Evolutionary conservation across 2,113 vertebrate genomes (phyloP).

Genomic region (Bungarus multicinctus): DNA sequence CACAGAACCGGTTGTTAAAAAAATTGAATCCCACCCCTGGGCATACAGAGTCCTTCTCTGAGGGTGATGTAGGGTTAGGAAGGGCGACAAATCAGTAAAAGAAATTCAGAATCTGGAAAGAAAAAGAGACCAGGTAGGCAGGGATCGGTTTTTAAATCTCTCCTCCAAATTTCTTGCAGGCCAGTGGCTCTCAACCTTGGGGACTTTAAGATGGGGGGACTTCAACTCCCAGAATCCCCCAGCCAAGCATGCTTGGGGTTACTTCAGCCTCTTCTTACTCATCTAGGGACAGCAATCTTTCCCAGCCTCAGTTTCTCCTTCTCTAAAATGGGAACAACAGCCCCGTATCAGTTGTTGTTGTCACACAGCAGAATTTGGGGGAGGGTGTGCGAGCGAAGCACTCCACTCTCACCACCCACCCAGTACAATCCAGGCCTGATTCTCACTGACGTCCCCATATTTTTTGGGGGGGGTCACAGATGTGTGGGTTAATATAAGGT

Average conservation of each 20-base stretch:
- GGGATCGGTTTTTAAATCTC: background rate
- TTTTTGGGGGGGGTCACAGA: too few species aligned
- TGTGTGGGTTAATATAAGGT: too few species aligned
- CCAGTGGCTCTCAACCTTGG: background rate
- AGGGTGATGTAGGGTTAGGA: too few species aligned
- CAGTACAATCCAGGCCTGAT: background rate
- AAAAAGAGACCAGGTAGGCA: too few species aligned
- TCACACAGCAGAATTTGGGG: background rate
- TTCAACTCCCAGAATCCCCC: background rate
- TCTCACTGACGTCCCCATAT: background rate
- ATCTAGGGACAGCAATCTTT: background rate
- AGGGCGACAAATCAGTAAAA: too few species aligned
- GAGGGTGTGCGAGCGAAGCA: too few species aligned
- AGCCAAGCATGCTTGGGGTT: background rate
- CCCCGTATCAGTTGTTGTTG: background rate
- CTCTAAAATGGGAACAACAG: background rate
- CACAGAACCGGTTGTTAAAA: too few species aligned
- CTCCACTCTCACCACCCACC: too few species aligned
- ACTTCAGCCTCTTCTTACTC: too few species aligned
- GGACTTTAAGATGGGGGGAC: background rate
- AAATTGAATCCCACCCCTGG: too few species aligned
- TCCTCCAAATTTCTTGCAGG: background rate
- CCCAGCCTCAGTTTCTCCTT: background rate
- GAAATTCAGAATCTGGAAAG: background rate
- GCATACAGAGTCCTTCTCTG: too few species aligned